A percentile compares a stretch with the other conserved stretches of the same genome.
Conservation (phyloP, 2,797 vertebrate genomes). For the Phaenicophaeus curvirostris region DNA sequence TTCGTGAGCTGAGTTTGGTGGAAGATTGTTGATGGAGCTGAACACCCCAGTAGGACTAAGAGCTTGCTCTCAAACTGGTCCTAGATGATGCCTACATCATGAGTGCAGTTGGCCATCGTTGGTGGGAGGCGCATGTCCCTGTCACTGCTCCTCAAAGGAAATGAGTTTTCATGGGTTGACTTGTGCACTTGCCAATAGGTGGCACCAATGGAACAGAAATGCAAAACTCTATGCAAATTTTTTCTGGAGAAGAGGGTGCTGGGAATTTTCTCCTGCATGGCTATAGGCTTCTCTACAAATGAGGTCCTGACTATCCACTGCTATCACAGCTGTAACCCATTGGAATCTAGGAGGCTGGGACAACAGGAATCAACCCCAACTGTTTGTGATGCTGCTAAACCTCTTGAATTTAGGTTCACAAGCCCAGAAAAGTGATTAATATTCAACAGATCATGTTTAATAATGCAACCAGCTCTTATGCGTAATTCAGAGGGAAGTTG, state of each 20-base stretch:
- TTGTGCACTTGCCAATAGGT: constrained; percentile 53
- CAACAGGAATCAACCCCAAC: background rate
- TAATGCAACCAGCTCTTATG: background rate
- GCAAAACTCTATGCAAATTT: background rate
- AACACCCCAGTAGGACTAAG: background rate
- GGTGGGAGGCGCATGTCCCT: background rate
- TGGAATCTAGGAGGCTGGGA: background rate
- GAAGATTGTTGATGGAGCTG: background rate
- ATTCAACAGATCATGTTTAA: background rate
- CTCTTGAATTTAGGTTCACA: background rate
- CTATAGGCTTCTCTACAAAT: background rate
- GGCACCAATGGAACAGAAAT: constrained; percentile 59
- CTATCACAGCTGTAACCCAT: background rate
- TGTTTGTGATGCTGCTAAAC: background rate
- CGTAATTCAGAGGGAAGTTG: background rate
- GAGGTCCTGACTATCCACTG: background rate
- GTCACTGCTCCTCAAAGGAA: background rate
- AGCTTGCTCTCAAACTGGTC: accelerated
- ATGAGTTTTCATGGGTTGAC: background rate
- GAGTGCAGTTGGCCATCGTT: background rate
- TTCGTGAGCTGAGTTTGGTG: background rate
- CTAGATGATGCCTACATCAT: accelerated
- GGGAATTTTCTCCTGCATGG: constrained; percentile 3
- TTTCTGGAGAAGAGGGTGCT: constrained; percentile 5
- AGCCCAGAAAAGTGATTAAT: background rate